A percentile compares a stretch with the other conserved stretches of the same genome.
Evolutionary conservation across 2,797 vertebrate genomes (phyloP).

Genomic region (Jordanella pulchra): DNA sequence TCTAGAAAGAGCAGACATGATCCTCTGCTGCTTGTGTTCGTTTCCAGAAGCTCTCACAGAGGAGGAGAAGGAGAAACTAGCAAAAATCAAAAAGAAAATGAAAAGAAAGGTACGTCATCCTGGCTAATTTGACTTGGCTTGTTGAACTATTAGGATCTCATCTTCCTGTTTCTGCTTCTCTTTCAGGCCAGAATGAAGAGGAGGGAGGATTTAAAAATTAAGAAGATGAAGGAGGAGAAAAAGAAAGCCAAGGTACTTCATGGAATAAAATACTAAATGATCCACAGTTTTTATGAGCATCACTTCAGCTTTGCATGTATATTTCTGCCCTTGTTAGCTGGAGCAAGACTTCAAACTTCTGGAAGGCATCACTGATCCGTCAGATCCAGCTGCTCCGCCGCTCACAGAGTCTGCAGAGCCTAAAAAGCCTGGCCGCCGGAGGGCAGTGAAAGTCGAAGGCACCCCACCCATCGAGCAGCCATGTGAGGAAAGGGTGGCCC

Average conservation of each 20-base stretch:
- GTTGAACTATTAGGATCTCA: background rate
- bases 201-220: slow-evolving; percentile 86
- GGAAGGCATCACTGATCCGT: slow-evolving; percentile 45
- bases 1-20: background rate
- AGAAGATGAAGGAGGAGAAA: slow-evolving; percentile 84
- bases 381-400: slow-evolving; percentile 42
- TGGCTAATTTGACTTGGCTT: background rate
- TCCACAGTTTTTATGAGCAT: background rate
- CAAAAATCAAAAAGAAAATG: slow-evolving; percentile 95
- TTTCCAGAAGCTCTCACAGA: slow-evolving; percentile 87
- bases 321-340: slow-evolving; percentile 53
- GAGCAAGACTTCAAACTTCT: slow-evolving; percentile 62
- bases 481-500: slow-evolving; percentile 75
- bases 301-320: slow-evolving; percentile 5
- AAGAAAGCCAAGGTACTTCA: slow-evolving; percentile 86
- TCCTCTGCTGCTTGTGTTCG: slow-evolving; percentile 8
- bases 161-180: slow-evolving; percentile 20
- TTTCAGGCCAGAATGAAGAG: slow-evolving; percentile 89
- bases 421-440: slow-evolving; percentile 77
- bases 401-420: slow-evolving; percentile 45
- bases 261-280: background rate
- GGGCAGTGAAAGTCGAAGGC: slow-evolving; percentile 56
- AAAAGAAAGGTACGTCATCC: slow-evolving; percentile 84
- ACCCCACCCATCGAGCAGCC: slow-evolving; percentile 69
- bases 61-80: slow-evolving; percentile 91